Evolutionary conservation across 2,888 invertebrate genomes (phyloP), one percentile per base, ranked within the genome.

Genomic region (Harpagoxenus sublaevis): DNA sequence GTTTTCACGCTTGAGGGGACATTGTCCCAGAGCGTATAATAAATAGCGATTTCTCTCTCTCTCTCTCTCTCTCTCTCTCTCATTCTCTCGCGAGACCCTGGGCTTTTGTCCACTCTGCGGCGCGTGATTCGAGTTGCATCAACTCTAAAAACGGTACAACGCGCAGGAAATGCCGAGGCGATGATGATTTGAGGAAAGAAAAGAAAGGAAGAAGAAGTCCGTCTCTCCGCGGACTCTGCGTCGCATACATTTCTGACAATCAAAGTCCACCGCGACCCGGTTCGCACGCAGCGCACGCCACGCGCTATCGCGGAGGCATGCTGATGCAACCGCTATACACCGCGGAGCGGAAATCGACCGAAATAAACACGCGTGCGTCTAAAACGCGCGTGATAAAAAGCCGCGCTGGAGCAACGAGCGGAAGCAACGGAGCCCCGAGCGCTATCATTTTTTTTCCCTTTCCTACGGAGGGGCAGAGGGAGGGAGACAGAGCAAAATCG

Each of bases 281-380:
- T 78, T 78, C 77, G 48, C 74, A 75, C 63, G 15, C 70, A 75
- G 23, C 48, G 63, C 35, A 35, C 66, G 51, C 77, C 48, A 48
- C 28, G 65, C 51, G 51, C 86, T 88, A 88, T 88, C 86, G 53
- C 74, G 12, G 12, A 10, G 10, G 15, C 15, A 45, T 18, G 51
- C 68, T 62, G 83, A 75, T 75, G 42, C 39, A 74, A 77, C 35
- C 53, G 70, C 63, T 62, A 45, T 23, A 23, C 23, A 23, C 48
- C 51, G 66, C 65, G 23, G 57, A 79, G 35, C 60, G 79, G 79
- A 70, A 84, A 63, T 81, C 71, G 79, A 81, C 79, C 71, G 71
- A 81, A 81, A 81, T 81, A 81, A 81, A 81, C 79, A 71, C 35
- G 79, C 79, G 68, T 35, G 78, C n/a, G 68, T 78, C 31, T 55